Conservation (phyloP, 2,888 invertebrate species). For the Protula sp. region DNA sequence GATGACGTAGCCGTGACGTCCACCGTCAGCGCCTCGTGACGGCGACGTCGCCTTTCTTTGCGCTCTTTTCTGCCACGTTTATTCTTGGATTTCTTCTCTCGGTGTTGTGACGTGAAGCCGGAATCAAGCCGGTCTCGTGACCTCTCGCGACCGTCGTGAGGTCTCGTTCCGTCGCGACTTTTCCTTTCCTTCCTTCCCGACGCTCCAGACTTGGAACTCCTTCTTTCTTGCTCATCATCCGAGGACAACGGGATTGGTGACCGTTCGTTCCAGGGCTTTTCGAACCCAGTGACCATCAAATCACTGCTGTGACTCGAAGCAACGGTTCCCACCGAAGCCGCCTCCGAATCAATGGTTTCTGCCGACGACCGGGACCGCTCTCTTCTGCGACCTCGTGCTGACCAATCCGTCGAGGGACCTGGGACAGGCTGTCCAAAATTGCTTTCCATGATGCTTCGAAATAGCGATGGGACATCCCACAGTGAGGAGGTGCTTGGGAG, state of each 20-base stretch:
- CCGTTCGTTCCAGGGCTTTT: constrained; percentile 65
- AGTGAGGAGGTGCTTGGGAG: background rate
- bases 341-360: background rate
- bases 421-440: background rate
- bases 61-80: background rate
- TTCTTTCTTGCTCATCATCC: constrained; percentile 13
- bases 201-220: no score
- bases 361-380: no score
- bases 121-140: no score
- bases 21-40: no score
- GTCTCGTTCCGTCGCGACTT: no score
- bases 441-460: no score
- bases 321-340: no score
- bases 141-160: no score
- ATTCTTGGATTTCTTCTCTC: background rate
- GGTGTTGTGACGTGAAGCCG: no score
- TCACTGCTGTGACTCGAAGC: constrained; percentile 32
- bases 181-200: no score
- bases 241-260: constrained; percentile 58
- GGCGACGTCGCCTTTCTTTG: no score
- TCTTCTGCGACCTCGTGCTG: background rate
- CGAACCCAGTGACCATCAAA: constrained; percentile 60
- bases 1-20: no score
- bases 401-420: background rate
- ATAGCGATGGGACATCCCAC: background rate